Base-by-base conservation (phyloP, 2,113 vertebrate species). In the Bostrychus sinensis region DNA sequence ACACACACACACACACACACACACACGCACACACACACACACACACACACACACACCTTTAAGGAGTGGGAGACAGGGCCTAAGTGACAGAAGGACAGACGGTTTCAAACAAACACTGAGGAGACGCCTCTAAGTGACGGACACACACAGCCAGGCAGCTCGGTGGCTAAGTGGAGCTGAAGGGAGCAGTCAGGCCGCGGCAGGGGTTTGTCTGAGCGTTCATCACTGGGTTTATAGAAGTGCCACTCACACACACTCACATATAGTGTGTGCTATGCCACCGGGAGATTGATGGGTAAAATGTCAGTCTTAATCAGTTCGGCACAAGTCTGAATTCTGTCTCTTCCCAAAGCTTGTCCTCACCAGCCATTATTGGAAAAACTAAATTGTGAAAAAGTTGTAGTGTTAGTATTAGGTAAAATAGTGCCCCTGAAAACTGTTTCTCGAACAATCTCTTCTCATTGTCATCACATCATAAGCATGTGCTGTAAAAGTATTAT, bases 201-300 rank as follows among this genome's bases (percentile, higher is more conserved):
- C 91, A 88, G 19, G 91, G 95, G 94, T 95, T 95, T 97, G 94
- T 96, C 94, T 96, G 92, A 89, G 88, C 92, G 88, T 94, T 95
- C 94, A 95, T 98, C 95, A 95, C 92, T 89, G 81, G 94, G 91
- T 95, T 98, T 96, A 96, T 96, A 95, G 94, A 95, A 93, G 92
- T 96, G 95, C 93, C 96, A 96, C 89, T 96, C 95, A 94, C 91
- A 30, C 61, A 60, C 68, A 25, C 42, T n/a, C 60, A 22, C 70
- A 38, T 55, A 51, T 70, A 23, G 53, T 16, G 23, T 38, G 55
- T 42, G 19, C 45, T 46, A 42, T 23, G 54, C 58, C 37, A 62
- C 60, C 19, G 20, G 62, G 7, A 68, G 82, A 85, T 78, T 87
- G 72, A 86, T 77, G 63, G 73, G 62, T 45, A 20, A 66, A 41